Conservation (phyloP, 2,888 invertebrate species). For the Spisula subtruncata region DNA sequence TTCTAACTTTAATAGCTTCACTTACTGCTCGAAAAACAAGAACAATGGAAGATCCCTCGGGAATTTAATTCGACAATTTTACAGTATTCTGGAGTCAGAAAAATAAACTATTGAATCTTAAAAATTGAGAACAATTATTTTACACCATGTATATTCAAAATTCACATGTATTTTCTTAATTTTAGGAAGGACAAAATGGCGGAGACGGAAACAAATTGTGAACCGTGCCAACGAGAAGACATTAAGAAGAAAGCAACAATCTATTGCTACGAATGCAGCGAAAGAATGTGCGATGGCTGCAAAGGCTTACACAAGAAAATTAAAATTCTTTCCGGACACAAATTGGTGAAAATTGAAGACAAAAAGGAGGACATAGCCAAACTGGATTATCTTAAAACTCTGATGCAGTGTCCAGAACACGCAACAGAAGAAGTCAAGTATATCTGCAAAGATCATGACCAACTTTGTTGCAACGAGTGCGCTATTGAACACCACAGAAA, state of each 20-base stretch:
- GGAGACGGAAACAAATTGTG: constrained; percentile 22
- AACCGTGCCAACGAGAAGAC: constrained; percentile 23
- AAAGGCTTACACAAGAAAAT: constrained; percentile 32
- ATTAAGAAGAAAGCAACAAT: neutral
- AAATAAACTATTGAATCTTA: too few species aligned
- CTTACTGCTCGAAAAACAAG: too few species aligned
- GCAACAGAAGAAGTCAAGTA: constrained; percentile 27
- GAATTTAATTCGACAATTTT: too few species aligned
- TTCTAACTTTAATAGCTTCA: too few species aligned
- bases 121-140: too few species aligned
- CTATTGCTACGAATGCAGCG: constrained; percentile 29
- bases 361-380: constrained; percentile 7
- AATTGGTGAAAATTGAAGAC: constrained; percentile 9
- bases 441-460: constrained; percentile 35
- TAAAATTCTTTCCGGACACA: constrained; percentile 1
- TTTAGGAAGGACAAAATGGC: constrained; percentile 31
- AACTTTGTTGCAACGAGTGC: constrained; percentile 35
- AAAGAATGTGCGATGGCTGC: constrained; percentile 28
- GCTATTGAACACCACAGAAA: constrained; percentile 23
- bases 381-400: neutral
- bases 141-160: too few species aligned
- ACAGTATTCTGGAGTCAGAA: too few species aligned
- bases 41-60: too few species aligned
- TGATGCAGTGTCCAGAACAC: constrained; percentile 7
- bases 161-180: neutral